A percentile compares a stretch with the other conserved stretches of the same genome.
These are phyloP conservation scores for Pseudocheirus occidentalis DNA, from an alignment of 2,797 vertebrate species.

Conservation along the genomic window DNA sequence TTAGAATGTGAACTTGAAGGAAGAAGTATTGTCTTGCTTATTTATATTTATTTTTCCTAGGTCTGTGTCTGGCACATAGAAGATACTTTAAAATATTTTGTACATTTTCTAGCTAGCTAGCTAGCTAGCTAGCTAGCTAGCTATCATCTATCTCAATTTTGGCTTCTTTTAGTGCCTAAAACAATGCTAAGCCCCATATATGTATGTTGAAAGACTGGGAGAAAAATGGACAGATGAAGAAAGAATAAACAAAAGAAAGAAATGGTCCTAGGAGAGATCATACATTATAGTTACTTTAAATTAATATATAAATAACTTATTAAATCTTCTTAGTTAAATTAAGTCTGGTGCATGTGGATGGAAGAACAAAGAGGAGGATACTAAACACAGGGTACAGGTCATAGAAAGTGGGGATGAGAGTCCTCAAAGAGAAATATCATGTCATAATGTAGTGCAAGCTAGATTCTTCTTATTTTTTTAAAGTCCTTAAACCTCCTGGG, in stretches of 20 bases:
- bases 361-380: background rate
- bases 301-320: background rate
- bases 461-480: background rate
- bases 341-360: background rate
- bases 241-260: too few species aligned
- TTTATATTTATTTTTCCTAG: background rate
- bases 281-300: background rate
- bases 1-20: background rate
- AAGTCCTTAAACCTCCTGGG: background rate
- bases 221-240: background rate
- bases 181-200: background rate
- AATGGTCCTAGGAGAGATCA: background rate
- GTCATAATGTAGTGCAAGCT: background rate
- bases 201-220: background rate
- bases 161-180: background rate
- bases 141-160: background rate
- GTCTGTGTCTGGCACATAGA: too few species aligned
- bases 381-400: background rate
- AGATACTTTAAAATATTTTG: background rate
- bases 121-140: too few species aligned
- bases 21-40: background rate
- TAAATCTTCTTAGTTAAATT: background rate
- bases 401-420: rapidly evolving
- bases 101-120: background rate
- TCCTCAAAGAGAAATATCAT: rapidly evolving